Percentiles rank a stretch among this genome's conserved stretches.
Conservation (phyloP, 1,140 invertebrate genomes). For the Apis florea region DNA sequence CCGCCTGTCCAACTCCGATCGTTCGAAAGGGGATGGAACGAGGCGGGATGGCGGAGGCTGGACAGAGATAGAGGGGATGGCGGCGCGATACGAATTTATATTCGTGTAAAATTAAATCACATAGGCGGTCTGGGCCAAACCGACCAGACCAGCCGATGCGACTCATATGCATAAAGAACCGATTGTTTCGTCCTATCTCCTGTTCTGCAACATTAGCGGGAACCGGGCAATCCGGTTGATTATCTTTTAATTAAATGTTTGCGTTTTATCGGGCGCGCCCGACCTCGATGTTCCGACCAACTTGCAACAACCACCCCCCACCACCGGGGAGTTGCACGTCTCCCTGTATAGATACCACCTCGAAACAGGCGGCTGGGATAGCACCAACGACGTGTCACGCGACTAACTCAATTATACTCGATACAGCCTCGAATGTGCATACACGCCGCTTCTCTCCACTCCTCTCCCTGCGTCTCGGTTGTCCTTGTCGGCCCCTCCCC, state of each 20-base stretch:
- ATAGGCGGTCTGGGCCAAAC: constrained; percentile 31
- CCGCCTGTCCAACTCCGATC: constrained; percentile 33
- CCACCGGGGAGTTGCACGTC: neutral
- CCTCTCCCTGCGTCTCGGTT: neutral
- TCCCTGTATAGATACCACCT: constrained; percentile 19
- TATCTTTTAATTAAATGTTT: constrained; percentile 79
- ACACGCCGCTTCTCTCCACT: neutral
- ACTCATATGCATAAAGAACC: constrained; percentile 76
- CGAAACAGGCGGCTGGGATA: constrained; percentile 32
- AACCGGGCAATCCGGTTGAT: constrained; percentile 71
- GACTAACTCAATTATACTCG: constrained; percentile 69
- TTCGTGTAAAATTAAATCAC: constrained; percentile 77
- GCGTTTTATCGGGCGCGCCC: constrained; percentile 71
- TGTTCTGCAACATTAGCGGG: constrained; percentile 75
- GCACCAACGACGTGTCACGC: constrained; percentile 65
- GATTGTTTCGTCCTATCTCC: constrained; percentile 69
- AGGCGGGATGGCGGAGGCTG: constrained; percentile 17
- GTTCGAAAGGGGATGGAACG: constrained; percentile 10
- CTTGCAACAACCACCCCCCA: constrained; percentile 35
- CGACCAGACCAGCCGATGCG: constrained; percentile 31
- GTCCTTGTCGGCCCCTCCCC: too few species aligned
- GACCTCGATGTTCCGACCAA: constrained; percentile 53
- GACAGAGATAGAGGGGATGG: neutral
- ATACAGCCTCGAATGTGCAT: constrained; percentile 25
- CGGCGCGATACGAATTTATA: constrained; percentile 74